Evolutionary conservation across 64 coral and sea anemone genomes (phyloP).

Genomic region (Pachyseris speciosa): DNA sequence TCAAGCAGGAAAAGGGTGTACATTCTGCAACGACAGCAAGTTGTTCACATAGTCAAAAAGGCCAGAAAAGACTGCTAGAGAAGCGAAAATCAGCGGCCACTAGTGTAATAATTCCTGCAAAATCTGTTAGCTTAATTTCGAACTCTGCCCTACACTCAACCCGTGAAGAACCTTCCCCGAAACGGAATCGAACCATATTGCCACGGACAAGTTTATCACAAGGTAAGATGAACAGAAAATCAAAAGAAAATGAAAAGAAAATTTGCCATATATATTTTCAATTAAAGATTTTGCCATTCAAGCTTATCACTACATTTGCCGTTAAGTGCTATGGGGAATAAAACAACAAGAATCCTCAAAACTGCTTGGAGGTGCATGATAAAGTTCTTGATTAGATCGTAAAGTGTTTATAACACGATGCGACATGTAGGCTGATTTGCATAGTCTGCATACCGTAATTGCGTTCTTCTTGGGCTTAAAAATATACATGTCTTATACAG

Average conservation of each 20-base stretch:
- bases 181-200: slow-evolving; percentile 7
- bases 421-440: too few relatives aligned
- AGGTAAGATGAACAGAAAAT: not conserved
- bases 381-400: too few relatives aligned
- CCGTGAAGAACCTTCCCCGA: not conserved
- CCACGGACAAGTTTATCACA: slow-evolving; percentile 6
- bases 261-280: not conserved
- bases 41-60: not conserved
- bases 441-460: too few relatives aligned
- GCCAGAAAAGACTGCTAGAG: not conserved
- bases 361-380: too few relatives aligned
- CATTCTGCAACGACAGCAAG: not conserved
- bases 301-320: too few relatives aligned
- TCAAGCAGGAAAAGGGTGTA: not conserved
- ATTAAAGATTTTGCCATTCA: not conserved
- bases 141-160: not conserved
- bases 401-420: too few relatives aligned
- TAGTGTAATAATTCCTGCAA: slow-evolving; percentile 1
- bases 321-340: too few relatives aligned
- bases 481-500: too few relatives aligned
- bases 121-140: not conserved
- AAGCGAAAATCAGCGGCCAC: slow-evolving; percentile 25
- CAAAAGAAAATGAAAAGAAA: not conserved
- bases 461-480: too few relatives aligned
- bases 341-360: too few relatives aligned